Conservation (phyloP, 2,113 vertebrate genomes). For the Ramphastos sulfuratus region DNA sequence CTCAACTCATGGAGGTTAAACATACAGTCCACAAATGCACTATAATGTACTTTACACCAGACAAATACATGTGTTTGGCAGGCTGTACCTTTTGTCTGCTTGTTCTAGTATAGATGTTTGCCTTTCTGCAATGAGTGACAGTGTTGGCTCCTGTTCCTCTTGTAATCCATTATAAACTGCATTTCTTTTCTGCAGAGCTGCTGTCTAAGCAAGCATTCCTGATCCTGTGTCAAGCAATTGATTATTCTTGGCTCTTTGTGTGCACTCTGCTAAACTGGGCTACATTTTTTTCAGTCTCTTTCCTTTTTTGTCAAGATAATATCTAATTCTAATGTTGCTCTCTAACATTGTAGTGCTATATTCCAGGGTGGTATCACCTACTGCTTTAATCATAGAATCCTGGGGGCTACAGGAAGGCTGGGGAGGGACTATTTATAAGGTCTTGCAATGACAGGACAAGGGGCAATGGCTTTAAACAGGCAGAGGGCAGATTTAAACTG, state of each 20-base stretch:
- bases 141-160: neutral
- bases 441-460: no score
- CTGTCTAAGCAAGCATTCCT: conserved; percentile 5
- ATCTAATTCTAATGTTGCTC: neutral
- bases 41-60: neutral
- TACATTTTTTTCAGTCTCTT: neutral
- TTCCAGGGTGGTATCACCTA: neutral
- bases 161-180: conserved; percentile 32
- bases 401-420: no score
- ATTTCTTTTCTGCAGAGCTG: neutral
- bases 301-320: neutral
- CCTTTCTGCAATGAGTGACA: neutral
- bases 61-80: neutral
- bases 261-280: neutral
- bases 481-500: no score
- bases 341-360: neutral
- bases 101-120: neutral
- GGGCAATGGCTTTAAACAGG: no score
- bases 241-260: neutral
- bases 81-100: neutral
- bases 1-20: neutral
- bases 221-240: neutral
- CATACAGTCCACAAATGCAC: neutral
- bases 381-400: no score
- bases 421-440: no score